Conservation (phyloP, 2,888 invertebrate species). For the Lasioglossum leucozonium region DNA sequence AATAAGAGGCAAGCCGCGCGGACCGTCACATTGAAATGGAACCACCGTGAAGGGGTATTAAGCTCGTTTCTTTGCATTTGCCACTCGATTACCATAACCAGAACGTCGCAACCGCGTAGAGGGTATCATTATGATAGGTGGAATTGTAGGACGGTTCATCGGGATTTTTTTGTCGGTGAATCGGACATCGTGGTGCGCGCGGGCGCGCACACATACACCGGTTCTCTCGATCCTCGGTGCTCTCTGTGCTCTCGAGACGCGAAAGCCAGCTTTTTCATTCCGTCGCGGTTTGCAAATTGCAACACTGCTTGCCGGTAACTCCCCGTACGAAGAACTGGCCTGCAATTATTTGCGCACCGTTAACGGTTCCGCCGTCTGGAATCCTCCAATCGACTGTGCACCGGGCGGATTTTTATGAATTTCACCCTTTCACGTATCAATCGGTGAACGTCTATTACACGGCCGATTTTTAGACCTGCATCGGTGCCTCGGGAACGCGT, state of each 20-base stretch:
- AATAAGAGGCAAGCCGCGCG: background rate
- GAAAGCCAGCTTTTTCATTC: constrained; percentile 11
- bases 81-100: constrained; percentile 50
- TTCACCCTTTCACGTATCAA: constrained; percentile 26
- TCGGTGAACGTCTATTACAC: constrained; percentile 5
- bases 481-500: constrained; percentile 12
- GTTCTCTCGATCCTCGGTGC: background rate
- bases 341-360: constrained; percentile 39
- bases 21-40: constrained; percentile 41
- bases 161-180: constrained; percentile 25
- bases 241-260: background rate
- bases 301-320: constrained; percentile 68
- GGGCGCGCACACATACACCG: background rate
- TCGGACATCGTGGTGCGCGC: constrained; percentile 18
- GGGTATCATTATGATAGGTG: constrained; percentile 54
- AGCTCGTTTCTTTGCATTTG: constrained; percentile 38
- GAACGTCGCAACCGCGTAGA: constrained; percentile 34
- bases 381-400: background rate
- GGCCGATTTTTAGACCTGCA: constrained; percentile 12
- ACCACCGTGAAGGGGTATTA: constrained; percentile 48
- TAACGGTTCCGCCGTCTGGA: background rate
- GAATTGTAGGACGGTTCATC: constrained; percentile 24
- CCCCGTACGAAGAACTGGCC: constrained; percentile 12
- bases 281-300: constrained; percentile 74
- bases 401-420: constrained; percentile 1